A percentile compares a stretch with the other conserved stretches of the same genome.
Conservation (phyloP, 2,888 invertebrate species). For the Pachymerium ferrugineum region DNA sequence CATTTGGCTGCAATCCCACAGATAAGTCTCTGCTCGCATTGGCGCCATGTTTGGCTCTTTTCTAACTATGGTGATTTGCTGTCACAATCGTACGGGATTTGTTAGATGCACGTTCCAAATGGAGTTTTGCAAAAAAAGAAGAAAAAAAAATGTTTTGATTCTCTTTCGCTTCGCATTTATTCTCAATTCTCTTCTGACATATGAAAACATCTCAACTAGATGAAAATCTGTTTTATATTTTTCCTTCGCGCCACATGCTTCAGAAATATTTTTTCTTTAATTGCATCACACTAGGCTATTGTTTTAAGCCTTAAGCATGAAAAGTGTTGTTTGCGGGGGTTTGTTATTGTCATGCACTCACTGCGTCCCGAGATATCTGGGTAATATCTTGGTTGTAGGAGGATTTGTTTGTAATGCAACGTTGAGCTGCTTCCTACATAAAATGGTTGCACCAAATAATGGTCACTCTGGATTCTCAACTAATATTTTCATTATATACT, state of each 20-base stretch:
- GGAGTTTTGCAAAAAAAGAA: not conserved
- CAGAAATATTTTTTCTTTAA: not conserved
- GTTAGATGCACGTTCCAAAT: not conserved
- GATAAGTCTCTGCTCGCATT: slow-evolving; percentile 14
- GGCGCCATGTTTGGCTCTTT: slow-evolving; percentile 25
- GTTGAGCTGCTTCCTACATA: not conserved
- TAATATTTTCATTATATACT: not conserved
- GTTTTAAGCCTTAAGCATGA: not conserved
- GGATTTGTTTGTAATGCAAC: not conserved
- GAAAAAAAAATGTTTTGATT: too few relatives aligned
- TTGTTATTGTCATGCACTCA: too few relatives aligned
- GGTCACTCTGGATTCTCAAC: too few relatives aligned
- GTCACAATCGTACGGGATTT: slow-evolving; percentile 6
- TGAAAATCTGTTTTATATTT: too few relatives aligned
- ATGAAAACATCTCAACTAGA: too few relatives aligned
- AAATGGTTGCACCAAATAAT: too few relatives aligned
- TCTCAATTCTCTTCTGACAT: too few relatives aligned
- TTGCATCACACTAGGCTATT: not conserved
- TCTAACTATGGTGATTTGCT: slow-evolving; percentile 10
- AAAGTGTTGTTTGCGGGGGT: not conserved
- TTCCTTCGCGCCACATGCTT: too few relatives aligned
- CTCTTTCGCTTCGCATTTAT: too few relatives aligned
- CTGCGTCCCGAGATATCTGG: too few relatives aligned
- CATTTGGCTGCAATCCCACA: slow-evolving; percentile 25
- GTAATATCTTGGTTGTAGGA: too few relatives aligned